A percentile compares a stretch with the other conserved stretches of the same genome.
Evolutionary conservation across 53 echinoderm and acorn worm species (phyloP).

Genomic region (Actinopyga echinites): DNA sequence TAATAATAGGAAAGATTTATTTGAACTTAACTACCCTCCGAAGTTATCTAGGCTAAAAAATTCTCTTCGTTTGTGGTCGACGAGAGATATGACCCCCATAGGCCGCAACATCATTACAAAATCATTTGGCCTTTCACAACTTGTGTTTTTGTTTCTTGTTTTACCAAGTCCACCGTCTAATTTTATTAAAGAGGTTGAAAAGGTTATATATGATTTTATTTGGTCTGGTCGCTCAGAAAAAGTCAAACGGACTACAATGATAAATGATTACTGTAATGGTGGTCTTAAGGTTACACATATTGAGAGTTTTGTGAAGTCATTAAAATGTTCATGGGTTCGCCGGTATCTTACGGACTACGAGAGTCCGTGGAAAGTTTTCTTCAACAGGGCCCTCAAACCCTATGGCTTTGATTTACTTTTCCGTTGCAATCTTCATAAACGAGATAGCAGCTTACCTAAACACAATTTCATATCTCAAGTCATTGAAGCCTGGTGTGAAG

Average conservation of each 20-base stretch:
- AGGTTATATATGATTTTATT: background rate
- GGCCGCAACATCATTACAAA: background rate
- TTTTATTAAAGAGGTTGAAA: background rate
- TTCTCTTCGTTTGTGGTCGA: background rate
- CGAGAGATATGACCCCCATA: background rate
- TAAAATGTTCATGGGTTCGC: background rate
- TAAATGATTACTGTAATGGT: background rate
- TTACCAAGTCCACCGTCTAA: background rate
- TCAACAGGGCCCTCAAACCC: background rate
- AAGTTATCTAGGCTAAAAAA: conserved; percentile 2
- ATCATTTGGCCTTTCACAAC: conserved; percentile 9
- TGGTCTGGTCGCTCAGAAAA: background rate
- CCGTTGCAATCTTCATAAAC: background rate
- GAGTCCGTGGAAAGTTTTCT: background rate
- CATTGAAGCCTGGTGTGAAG: background rate
- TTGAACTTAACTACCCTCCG: conserved; percentile 9
- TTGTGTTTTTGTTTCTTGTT: background rate
- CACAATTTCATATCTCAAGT: background rate
- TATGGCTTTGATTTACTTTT: background rate
- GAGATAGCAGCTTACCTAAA: background rate
- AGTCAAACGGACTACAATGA: background rate
- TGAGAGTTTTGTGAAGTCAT: background rate
- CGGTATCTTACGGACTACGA: background rate
- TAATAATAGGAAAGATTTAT: background rate
- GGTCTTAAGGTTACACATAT: background rate